A percentile compares a stretch with the other conserved stretches of the same genome.
phyloP scores from a whole-genome alignment of 2,113 vertebrate species.

The Periophthalmus modestus region DNA sequence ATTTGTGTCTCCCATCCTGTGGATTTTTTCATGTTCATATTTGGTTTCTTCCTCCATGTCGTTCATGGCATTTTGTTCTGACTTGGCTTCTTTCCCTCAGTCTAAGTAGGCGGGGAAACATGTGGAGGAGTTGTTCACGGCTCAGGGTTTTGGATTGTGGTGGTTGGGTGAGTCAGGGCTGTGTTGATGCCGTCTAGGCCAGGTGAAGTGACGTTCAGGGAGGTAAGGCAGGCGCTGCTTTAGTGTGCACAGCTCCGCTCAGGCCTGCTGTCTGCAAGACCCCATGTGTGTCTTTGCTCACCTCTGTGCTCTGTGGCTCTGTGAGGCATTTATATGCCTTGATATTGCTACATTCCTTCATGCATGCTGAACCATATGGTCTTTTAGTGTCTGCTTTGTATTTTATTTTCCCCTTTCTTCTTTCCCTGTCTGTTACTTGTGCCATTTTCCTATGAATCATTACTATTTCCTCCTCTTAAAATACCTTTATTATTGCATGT shows the following conservation, averaged over 20 bases:
- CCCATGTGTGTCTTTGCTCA: conserved; percentile 76
- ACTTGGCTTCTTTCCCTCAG: conserved; percentile 77
- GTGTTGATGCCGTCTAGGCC: conserved; percentile 70
- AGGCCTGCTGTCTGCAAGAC: conserved; percentile 74
- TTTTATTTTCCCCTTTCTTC: conserved; percentile 50
- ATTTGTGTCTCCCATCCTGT: conserved; percentile 37
- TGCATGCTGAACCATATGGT: conserved; percentile 75
- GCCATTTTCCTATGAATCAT: conserved; percentile 55
- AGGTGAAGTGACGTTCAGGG: conserved; percentile 71
- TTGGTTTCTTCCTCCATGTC: conserved; percentile 65
- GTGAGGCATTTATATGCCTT: conserved; percentile 69
- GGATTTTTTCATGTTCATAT: conserved; percentile 60
- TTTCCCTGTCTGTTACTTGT: conserved; percentile 52
- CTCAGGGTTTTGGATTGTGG: conserved; percentile 66
- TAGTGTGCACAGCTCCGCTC: conserved; percentile 76
- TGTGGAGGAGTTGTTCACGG: conserved; percentile 65
- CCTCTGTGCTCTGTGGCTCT: conserved; percentile 75
- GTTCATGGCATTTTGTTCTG: conserved; percentile 75
- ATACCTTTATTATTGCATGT: conserved; percentile 67
- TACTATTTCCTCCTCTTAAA: conserved; percentile 43
- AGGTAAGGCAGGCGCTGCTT: conserved; percentile 77
- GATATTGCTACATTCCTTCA: conserved; percentile 72
- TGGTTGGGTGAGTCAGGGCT: conserved; percentile 73
- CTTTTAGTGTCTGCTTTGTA: conserved; percentile 67
- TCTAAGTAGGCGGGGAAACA: conserved; percentile 67